Conservation (phyloP, 2,113 vertebrate species). For the Notechis scutatus region DNA sequence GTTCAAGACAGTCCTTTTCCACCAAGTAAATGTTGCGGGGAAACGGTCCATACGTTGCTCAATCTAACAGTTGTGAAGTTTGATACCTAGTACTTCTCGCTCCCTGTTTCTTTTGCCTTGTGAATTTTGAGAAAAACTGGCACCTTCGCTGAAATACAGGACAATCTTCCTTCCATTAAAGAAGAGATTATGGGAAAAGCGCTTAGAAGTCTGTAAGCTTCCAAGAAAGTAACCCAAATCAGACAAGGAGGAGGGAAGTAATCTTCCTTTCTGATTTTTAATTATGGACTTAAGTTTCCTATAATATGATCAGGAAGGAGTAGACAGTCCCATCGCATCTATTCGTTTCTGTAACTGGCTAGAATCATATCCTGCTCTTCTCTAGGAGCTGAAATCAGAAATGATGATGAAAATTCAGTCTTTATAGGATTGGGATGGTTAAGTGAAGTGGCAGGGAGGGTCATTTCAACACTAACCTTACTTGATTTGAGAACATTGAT, state of each 20-base stretch:
- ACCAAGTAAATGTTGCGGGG: not conserved
- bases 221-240: rapidly evolving
- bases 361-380: not conserved
- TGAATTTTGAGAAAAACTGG: not conserved
- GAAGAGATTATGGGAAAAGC: not conserved
- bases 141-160: not conserved
- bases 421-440: not conserved
- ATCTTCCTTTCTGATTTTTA: not conserved
- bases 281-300: not conserved
- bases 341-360: not conserved
- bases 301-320: not conserved
- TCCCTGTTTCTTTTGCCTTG: not conserved
- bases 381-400: not conserved
- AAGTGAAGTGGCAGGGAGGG: not conserved
- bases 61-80: not conserved
- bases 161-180: not conserved
- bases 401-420: not conserved
- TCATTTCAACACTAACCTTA: slow-evolving; percentile 79
- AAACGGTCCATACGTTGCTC: not conserved
- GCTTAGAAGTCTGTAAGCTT: not conserved
- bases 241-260: slow-evolving; percentile 22
- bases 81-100: not conserved
- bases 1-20: not conserved
- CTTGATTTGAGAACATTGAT: slow-evolving; percentile 95
- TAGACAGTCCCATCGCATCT: not conserved